Evolutionary conservation across 2,113 vertebrate genomes (phyloP), one percentile per base, ranked within the genome.

Genomic region (Vicugna pacos): DNA sequence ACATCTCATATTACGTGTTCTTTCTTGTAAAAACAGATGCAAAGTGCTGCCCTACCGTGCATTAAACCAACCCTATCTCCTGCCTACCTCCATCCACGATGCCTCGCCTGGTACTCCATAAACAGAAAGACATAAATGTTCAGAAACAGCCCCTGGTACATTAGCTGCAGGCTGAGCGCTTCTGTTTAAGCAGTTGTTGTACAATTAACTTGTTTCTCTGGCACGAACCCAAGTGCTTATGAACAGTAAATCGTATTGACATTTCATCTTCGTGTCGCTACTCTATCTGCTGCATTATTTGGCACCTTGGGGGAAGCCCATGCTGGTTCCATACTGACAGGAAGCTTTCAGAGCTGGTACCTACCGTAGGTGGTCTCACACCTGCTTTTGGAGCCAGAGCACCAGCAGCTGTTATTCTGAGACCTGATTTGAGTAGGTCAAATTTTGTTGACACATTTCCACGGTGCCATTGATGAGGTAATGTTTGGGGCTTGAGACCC

Each of bases 321-420:
- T 32, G 42, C 89, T 32, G 62, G 96, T 96, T 98, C 97, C 84
- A 75, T 93, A 92, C 52, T 89, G 95, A 87, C 89, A 97, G 97
- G 98, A 98, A 98, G 97, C 94, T 97, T 97, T 98, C 96, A 96
- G 96, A 93, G 96, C 93, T 97, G 97, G 95, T 89, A 0, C 32
- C 0, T 89, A 0, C 32, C 0, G 64, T 98, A 98, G 98, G 98
- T 99, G 98, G 98, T 98, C 98, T 97, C 97, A 98, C 98, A 99
- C 97, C 98, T 99, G 98, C 98, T 98, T 97, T 93, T 62, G 30
- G 79, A 97, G 94, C 95, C 98, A 98, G 97, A 98, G 94, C 92
- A 96, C 94, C 91, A 98, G 97, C 98, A 99, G 99, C 98, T 99
- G 99, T 98, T 99, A 91, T 97, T 95, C 94, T 97, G 98, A 97